Evolutionary conservation across 2,113 vertebrate genomes (phyloP), one percentile per base, ranked within the genome.

Genomic region (Aptenodytes forsteri): DNA sequence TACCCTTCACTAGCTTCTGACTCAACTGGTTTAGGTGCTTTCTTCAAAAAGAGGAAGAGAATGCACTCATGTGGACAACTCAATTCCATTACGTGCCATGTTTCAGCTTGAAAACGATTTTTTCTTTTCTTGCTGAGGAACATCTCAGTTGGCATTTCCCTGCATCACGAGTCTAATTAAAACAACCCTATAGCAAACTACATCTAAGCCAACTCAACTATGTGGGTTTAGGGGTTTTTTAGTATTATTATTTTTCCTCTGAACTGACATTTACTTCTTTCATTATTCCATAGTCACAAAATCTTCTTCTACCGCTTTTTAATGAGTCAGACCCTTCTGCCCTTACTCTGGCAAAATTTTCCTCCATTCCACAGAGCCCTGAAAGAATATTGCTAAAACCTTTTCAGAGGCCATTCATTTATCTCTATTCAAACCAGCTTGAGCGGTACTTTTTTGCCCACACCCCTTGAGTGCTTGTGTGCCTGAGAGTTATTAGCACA

Each of bases 61-160:
- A 96, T 94, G 91, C 87, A 96, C 54, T 70, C 91, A 82, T 66
- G 84, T 96, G 91, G 95, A 95, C 93, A 96, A 52, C 50, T 70
- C 34, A 56, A 25, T 90, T 91, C 75, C 86, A 92, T 49, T 93
- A 61, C 1, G 13, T 90, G 30, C 84, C 81, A 77, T 55, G 66
- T 94, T 96, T 93, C 84, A 88, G 84, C 94, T 91, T 97, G 94
- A 94, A 96, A 96, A 88, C 12, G 1, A 5, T n/a, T 84, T 21
- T 64, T 52, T 55, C 38, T 80, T 92, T 83, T 47, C 36, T 72
- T 94, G 20, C 49, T 88, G 78, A 70, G 71, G 50, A 95, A 86
- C 32, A 75, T 77, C 78, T 71, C 91, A 66, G 61, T 67, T 92
- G 80, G 77, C 66, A 70, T 90, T 89, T 91, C 34, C 30, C 70